Conservation (phyloP, 2,797 vertebrate species). For the Crotalus adamanteus region DNA sequence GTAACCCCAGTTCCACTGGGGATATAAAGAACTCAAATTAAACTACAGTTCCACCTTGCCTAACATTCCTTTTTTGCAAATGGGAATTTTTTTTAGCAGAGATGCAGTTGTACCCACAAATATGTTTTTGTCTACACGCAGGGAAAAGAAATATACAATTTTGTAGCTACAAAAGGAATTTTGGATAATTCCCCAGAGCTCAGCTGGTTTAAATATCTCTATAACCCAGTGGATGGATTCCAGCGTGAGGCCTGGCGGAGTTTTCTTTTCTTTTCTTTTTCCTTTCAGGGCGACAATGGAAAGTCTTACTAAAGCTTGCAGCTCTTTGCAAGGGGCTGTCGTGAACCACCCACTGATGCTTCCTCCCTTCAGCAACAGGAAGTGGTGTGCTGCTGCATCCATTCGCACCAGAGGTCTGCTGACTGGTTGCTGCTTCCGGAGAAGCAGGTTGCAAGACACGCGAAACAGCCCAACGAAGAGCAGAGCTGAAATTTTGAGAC, state of each 20-base stretch:
- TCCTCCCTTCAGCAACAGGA: constrained; percentile 57
- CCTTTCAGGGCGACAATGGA: background rate
- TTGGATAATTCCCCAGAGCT: background rate
- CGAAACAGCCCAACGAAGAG: background rate
- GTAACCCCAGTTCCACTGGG: too few relatives aligned
- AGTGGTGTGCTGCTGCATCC: constrained; percentile 53
- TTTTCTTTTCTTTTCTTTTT: background rate
- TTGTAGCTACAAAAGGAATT: background rate
- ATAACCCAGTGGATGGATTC: background rate
- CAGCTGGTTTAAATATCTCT: too few relatives aligned
- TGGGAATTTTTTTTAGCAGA: background rate
- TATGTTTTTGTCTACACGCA: background rate
- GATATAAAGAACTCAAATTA: background rate
- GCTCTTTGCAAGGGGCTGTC: constrained; percentile 26
- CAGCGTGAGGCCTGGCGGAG: background rate
- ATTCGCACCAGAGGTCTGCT: constrained; percentile 13
- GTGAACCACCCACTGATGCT: constrained; percentile 16
- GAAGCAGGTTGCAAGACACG: background rate
- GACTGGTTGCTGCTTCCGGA: constrained; percentile 59
- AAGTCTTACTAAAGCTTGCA: background rate
- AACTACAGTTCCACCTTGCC: background rate
- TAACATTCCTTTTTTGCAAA: background rate
- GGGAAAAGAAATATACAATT: background rate
- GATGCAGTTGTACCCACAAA: background rate
- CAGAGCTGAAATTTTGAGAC: background rate